Conservation (phyloP, 30 jellyfish, hydroid and myxozoan species). For the Sanderia malayensis region DNA sequence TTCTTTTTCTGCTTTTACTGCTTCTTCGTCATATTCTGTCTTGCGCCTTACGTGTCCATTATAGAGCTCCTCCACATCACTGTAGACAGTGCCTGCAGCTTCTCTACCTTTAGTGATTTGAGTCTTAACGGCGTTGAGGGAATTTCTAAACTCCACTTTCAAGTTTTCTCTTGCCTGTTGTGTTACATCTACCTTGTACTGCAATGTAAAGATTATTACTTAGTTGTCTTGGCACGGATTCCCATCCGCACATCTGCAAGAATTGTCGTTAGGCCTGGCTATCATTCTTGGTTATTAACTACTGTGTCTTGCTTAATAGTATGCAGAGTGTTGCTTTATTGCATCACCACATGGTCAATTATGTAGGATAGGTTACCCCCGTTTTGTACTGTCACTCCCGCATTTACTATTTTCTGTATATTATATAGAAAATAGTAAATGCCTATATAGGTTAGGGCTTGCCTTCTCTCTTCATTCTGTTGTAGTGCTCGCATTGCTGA, state of each 20-base stretch:
- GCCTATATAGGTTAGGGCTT: too few relatives aligned
- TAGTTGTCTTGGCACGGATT: too few relatives aligned
- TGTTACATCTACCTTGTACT: slow-evolving; percentile 14
- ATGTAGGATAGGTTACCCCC: too few relatives aligned
- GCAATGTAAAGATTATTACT: background rate
- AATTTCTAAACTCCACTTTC: background rate
- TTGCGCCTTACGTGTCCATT: background rate
- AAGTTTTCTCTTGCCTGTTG: background rate
- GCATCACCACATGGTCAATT: slow-evolving; percentile 2
- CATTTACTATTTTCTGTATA: too few relatives aligned
- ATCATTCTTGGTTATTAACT: background rate
- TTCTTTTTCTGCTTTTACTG: background rate
- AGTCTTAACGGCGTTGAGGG: background rate
- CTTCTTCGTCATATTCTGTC: slow-evolving; percentile 12
- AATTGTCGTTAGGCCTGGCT: background rate
- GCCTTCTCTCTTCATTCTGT: too few relatives aligned
- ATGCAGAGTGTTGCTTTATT: background rate
- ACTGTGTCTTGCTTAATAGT: background rate
- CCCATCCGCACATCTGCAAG: background rate
- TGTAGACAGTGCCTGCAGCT: background rate
- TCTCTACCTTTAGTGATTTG: background rate
- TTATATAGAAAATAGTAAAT: too few relatives aligned
- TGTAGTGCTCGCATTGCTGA: background rate
- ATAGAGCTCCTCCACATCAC: background rate
- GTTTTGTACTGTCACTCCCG: too few relatives aligned